These are phyloP conservation scores for Aspidiotus rigidus DNA, from an alignment of 2,888 invertebrate species.

Conservation along the genomic window DNA sequence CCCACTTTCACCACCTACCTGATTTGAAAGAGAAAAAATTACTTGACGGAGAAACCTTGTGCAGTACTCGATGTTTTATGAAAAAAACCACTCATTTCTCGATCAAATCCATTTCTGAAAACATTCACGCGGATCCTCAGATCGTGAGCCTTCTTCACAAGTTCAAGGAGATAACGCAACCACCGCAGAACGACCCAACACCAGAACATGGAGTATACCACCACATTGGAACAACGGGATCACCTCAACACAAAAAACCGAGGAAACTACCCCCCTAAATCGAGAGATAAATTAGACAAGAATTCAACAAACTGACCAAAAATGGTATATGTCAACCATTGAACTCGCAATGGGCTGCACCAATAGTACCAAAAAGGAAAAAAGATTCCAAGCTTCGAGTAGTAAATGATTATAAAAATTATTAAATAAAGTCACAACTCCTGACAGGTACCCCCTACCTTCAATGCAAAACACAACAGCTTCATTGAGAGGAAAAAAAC, in stretches of 20 bases:
- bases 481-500: background rate
- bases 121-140: background rate
- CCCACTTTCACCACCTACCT: background rate
- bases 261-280: background rate
- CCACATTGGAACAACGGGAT: background rate
- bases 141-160: background rate
- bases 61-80: background rate
- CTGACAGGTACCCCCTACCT: background rate
- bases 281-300: background rate
- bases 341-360: slow-evolving; percentile 5
- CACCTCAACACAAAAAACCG: background rate
- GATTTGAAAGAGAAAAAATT: background rate
- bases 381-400: background rate
- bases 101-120: background rate
- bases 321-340: background rate
- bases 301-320: background rate
- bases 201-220: background rate
- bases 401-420: background rate
- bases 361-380: background rate
- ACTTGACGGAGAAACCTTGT: background rate
- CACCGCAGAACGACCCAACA: background rate
- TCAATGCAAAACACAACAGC: background rate
- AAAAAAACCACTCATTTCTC: background rate
- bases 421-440: background rate
- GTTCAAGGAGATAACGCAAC: background rate